These are phyloP conservation scores for Drosophila oshimai DNA, from an alignment of 1,140 invertebrate genomes.

Conservation along the genomic window DNA sequence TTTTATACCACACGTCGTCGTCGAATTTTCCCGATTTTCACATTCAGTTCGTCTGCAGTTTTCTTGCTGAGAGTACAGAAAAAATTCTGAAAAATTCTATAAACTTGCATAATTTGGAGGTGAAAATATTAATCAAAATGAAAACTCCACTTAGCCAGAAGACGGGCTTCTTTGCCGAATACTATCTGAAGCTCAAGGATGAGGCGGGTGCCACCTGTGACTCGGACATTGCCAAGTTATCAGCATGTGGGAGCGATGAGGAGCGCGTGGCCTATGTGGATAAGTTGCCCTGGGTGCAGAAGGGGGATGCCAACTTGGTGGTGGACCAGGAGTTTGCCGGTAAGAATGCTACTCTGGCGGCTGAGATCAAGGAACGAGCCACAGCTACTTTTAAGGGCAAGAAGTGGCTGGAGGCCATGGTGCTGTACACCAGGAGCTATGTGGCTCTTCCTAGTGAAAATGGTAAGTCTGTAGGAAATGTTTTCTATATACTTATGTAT, in stretches of 20 bases:
- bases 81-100: neutral
- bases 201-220: conserved; percentile 45
- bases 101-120: conserved; percentile 61
- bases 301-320: conserved; percentile 58
- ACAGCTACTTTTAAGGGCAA: conserved; percentile 91
- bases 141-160: conserved; percentile 70
- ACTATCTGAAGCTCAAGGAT: conserved; percentile 70
- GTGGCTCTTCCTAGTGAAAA: conserved; percentile 86
- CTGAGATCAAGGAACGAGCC: conserved; percentile 88
- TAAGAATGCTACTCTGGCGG: conserved; percentile 87
- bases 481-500: too few species aligned
- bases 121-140: conserved; percentile 23
- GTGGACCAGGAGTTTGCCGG: conserved; percentile 75
- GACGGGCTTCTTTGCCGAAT: conserved; percentile 74
- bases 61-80: conserved; percentile 30
- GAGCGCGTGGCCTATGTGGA: conserved; percentile 77
- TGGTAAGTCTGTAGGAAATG: conserved; percentile 83
- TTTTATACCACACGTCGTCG: conserved; percentile 59
- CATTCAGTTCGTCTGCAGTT: conserved; percentile 62
- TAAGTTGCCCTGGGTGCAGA: conserved; percentile 57
- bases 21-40: conserved; percentile 20
- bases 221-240: conserved; percentile 52
- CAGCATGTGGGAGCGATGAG: conserved; percentile 60
- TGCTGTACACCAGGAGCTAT: conserved; percentile 89
- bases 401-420: conserved; percentile 89